Percentiles rank a stretch among this genome's conserved stretches.
Evolutionary conservation across 2,888 invertebrate genomes (phyloP).

Genomic region (Keiferia lycopersicella): DNA sequence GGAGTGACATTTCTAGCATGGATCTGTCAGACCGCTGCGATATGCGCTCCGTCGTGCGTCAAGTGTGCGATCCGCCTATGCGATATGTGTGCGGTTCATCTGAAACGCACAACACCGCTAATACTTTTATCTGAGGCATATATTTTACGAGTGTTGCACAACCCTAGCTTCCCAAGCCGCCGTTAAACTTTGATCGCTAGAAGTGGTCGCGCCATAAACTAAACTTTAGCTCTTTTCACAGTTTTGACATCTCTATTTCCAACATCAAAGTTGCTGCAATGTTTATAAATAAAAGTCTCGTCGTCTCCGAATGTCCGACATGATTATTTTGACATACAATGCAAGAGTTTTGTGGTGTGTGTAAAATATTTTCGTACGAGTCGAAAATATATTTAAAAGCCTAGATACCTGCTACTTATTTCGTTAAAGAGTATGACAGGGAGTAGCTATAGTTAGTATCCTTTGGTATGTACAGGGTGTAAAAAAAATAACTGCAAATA

Average conservation of each 20-base stretch:
- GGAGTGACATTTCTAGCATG: no score
- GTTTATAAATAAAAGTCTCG: constrained; percentile 42
- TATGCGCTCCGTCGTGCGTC: no score
- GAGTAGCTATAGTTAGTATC: no score
- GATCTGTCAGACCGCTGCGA: no score
- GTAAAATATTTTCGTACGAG: neutral
- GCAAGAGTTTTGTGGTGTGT: neutral
- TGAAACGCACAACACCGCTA: no score
- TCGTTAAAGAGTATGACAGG: no score
- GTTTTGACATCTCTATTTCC: constrained; percentile 62
- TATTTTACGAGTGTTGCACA: constrained; percentile 40
- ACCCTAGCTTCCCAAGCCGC: constrained; percentile 25
- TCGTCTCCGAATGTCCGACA: constrained; percentile 25
- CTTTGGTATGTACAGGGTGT: no score
- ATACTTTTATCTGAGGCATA: constrained; percentile 30
- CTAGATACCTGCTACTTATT: no score
- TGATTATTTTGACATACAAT: constrained; percentile 7
- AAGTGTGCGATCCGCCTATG: no score
- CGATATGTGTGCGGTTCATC: no score
- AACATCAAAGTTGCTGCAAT: constrained; percentile 57
- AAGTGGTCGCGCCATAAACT: constrained; percentile 51
- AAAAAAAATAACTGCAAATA: no score
- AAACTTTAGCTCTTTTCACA: constrained; percentile 57
- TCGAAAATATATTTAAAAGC: no score
- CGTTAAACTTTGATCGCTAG: constrained; percentile 55